Evolutionary conservation across 2,888 invertebrate genomes (phyloP).

Genomic region (Slavum lentiscoides): DNA sequence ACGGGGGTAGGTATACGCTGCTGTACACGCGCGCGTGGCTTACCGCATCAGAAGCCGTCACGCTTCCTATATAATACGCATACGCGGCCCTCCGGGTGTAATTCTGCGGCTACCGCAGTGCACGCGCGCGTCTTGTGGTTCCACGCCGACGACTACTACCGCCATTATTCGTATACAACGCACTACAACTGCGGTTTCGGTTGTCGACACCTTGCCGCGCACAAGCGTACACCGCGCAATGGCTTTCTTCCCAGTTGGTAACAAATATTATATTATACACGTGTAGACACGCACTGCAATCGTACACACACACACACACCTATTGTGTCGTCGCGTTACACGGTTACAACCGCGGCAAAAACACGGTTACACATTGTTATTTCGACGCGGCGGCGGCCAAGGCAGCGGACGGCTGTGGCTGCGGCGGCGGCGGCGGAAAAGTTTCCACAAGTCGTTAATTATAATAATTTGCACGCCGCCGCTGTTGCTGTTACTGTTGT

Average conservation of each 20-base stretch:
- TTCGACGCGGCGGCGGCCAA: background rate
- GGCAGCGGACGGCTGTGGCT: slow-evolving; percentile 4
- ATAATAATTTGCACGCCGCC: slow-evolving; percentile 53
- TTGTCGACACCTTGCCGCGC: background rate
- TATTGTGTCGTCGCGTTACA: slow-evolving; percentile 10
- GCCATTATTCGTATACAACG: too few relatives aligned
- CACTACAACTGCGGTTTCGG: background rate
- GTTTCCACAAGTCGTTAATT: slow-evolving; percentile 53
- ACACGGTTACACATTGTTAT: slow-evolving; percentile 27
- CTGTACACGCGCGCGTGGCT: background rate
- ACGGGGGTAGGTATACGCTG: background rate
- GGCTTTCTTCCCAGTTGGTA: too few relatives aligned
- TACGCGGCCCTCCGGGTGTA: too few relatives aligned
- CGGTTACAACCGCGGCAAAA: slow-evolving; percentile 38
- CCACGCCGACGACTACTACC: too few relatives aligned
- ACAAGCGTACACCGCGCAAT: background rate
- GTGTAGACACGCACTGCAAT: background rate
- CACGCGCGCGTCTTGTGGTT: too few relatives aligned
- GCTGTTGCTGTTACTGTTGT: background rate
- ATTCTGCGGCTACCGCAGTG: too few relatives aligned
- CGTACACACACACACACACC: slow-evolving; percentile 2
- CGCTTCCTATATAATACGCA: too few relatives aligned
- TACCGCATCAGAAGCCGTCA: background rate
- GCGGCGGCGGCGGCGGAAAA: slow-evolving; percentile 29
- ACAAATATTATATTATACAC: too few relatives aligned